Conservation (phyloP, 2,113 vertebrate species). For the Alligator mississippiensis region DNA sequence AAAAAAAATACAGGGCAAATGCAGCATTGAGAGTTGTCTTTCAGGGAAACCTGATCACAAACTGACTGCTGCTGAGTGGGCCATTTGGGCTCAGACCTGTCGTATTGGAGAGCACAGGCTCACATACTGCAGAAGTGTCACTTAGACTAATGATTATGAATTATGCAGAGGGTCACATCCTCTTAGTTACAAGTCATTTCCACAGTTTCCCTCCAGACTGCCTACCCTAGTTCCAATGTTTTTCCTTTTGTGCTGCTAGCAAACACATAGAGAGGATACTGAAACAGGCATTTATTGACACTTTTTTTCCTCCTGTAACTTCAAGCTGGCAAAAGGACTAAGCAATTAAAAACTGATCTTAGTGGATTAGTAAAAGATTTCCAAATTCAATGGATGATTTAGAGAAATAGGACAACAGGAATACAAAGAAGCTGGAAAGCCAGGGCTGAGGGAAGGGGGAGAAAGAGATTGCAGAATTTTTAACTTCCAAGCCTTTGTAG, state of each 20-base stretch:
- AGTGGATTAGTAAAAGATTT: conserved; percentile 16
- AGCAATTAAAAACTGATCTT: background rate
- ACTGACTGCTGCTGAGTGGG: conserved; percentile 64
- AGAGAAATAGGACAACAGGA: background rate
- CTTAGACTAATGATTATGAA: conserved; percentile 86
- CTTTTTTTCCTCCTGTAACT: conserved; percentile 70
- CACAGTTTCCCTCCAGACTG: conserved; percentile 74
- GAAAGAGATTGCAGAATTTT: background rate
- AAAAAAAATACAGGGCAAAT: conserved; percentile 39
- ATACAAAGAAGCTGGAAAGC: background rate
- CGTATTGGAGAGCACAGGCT: conserved; percentile 57
- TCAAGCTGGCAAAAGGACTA: conserved; percentile 35
- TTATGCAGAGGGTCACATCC: conserved; percentile 84
- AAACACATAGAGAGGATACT: conserved; percentile 70
- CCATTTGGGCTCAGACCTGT: conserved; percentile 65
- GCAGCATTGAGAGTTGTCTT: conserved; percentile 66
- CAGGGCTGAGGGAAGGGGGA: background rate
- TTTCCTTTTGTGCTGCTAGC: conserved; percentile 43
- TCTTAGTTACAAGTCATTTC: conserved; percentile 85
- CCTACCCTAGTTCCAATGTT: conserved; percentile 49
- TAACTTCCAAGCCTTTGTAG: background rate
- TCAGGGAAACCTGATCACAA: conserved; percentile 72
- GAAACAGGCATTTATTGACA: conserved; percentile 73
- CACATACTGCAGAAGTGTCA: conserved; percentile 79
- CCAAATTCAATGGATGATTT: background rate